A percentile compares a stretch with the other conserved stretches of the same genome.
Conservation (phyloP, 2,113 vertebrate species). For the Azemiops feae region DNA sequence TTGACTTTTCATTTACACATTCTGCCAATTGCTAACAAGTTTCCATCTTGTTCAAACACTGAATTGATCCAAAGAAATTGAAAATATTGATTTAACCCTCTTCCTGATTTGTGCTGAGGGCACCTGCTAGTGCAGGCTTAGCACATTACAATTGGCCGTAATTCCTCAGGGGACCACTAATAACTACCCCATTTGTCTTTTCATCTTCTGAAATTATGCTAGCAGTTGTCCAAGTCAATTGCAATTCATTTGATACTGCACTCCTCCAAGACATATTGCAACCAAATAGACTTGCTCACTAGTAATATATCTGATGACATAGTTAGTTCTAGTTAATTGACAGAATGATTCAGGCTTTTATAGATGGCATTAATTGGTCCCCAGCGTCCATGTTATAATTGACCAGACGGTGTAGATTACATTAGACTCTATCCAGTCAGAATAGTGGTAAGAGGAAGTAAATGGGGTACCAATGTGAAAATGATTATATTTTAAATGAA, state of each 20-base stretch:
- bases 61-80: slow-evolving; percentile 98
- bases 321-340: slow-evolving; percentile 97
- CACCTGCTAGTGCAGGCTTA: slow-evolving; percentile 88
- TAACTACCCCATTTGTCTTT: slow-evolving; percentile 88
- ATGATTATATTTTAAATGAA: slow-evolving; percentile 85
- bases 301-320: slow-evolving; percentile 98
- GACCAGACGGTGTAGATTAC: slow-evolving; percentile 80
- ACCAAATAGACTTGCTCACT: slow-evolving; percentile 87
- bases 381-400: slow-evolving; percentile 85
- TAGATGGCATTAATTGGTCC: slow-evolving; percentile 94
- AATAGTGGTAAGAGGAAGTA: slow-evolving; percentile 79
- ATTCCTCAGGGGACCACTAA: slow-evolving; percentile 94
- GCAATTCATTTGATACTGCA: slow-evolving; percentile 85
- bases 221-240: slow-evolving; percentile 87
- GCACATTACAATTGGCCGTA: slow-evolving; percentile 88
- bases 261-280: slow-evolving; percentile 86
- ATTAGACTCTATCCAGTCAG: slow-evolving; percentile 76
- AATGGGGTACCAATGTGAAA: slow-evolving; percentile 80
- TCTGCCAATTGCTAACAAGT: slow-evolving; percentile 90
- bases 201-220: slow-evolving; percentile 94
- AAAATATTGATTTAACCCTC: slow-evolving; percentile 99
- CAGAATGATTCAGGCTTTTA: slow-evolving; percentile 94
- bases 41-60: slow-evolving; percentile 90
- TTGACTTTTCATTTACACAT: slow-evolving; percentile 97
- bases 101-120: slow-evolving; percentile 86